Evolutionary conservation across 1,140 invertebrate genomes (phyloP).

Genomic region (Anastrepha obliqua): DNA sequence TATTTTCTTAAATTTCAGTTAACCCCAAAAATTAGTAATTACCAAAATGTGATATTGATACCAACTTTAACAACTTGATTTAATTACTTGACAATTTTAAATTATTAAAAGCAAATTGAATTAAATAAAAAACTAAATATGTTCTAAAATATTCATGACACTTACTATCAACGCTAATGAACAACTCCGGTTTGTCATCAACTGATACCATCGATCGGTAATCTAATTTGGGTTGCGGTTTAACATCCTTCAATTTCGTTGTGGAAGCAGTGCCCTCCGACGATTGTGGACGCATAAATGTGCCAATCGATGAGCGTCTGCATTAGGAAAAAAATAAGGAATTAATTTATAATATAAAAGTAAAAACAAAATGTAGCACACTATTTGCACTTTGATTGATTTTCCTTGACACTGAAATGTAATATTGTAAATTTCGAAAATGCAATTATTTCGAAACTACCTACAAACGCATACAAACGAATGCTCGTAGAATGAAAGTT

Average conservation of each 20-base stretch:
- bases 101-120: background rate
- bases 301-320: slow-evolving; percentile 74
- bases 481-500: background rate
- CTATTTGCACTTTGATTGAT: background rate
- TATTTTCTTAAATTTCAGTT: too few relatives aligned
- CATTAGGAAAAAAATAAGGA: background rate
- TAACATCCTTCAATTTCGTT: slow-evolving; percentile 76
- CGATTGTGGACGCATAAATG: slow-evolving; percentile 76
- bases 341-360: slow-evolving; percentile 5
- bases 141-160: slow-evolving; percentile 62
- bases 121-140: background rate
- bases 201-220: slow-evolving; percentile 94
- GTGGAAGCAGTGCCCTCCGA: slow-evolving; percentile 84
- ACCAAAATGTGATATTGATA: too few relatives aligned
- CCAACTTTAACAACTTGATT: too few relatives aligned
- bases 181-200: slow-evolving; percentile 95
- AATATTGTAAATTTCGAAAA: slow-evolving; percentile 24
- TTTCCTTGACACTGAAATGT: background rate
- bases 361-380: background rate
- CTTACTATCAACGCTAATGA: slow-evolving; percentile 96
- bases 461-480: background rate
- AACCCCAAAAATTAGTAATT: too few relatives aligned
- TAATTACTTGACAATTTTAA: too few relatives aligned
- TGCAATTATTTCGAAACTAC: background rate
- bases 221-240: slow-evolving; percentile 83